Percentiles rank a stretch among this genome's conserved stretches.
These are phyloP conservation scores for Pocillopora meandrina DNA, from an alignment of 92 coral and sea anemone species.

Conservation along the genomic window DNA sequence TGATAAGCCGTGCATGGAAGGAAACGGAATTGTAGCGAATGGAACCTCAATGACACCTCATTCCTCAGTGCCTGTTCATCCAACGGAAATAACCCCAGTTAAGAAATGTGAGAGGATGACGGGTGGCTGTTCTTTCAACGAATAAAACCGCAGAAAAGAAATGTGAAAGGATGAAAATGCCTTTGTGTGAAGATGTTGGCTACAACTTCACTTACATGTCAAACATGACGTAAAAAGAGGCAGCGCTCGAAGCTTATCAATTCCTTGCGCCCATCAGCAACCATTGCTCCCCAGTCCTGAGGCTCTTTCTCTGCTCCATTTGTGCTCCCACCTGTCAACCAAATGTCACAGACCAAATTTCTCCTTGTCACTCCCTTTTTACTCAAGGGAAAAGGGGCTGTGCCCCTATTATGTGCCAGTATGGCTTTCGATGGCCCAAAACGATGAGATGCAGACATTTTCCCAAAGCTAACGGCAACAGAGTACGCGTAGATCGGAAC, in stretches of 20 bases:
- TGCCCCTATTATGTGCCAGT: constrained; percentile 71
- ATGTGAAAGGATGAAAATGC: constrained; percentile 67
- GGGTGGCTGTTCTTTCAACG: too few relatives aligned
- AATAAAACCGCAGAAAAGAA: constrained; percentile 2
- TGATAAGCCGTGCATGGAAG: constrained; percentile 78
- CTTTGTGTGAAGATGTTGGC: constrained; percentile 87
- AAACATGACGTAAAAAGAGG: constrained; percentile 89
- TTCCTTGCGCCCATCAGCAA: constrained; percentile 29
- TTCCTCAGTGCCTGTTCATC: background rate
- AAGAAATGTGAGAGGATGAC: too few relatives aligned
- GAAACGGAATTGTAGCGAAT: constrained; percentile 46
- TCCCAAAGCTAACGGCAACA: too few relatives aligned
- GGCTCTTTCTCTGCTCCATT: constrained; percentile 89
- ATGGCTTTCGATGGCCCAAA: too few relatives aligned
- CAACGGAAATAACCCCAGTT: background rate
- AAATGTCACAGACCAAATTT: constrained; percentile 74
- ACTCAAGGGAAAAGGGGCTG: constrained; percentile 73
- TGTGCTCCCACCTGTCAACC: constrained; percentile 59
- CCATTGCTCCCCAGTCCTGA: constrained; percentile 80
- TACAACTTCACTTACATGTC: constrained; percentile 92
- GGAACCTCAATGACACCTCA: constrained; percentile 14
- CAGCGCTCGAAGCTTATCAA: constrained; percentile 95
- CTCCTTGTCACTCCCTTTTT: constrained; percentile 85
- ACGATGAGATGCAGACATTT: too few relatives aligned
- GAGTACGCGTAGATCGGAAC: too few relatives aligned